phyloP scores from a whole-genome alignment of 2,797 vertebrate genomes.

The Myotis findleyi region DNA sequence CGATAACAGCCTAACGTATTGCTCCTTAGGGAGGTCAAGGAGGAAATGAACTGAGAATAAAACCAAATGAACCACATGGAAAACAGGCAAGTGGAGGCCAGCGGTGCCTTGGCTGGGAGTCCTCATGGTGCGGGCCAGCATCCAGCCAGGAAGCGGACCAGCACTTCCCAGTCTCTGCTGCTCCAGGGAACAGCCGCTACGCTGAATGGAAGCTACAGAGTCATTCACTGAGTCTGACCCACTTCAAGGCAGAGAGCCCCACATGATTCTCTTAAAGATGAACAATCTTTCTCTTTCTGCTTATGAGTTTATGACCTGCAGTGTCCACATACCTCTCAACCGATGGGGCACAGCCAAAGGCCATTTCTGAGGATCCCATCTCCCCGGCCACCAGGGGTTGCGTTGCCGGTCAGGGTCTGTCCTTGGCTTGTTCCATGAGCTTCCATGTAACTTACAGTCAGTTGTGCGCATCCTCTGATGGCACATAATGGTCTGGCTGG shows the following conservation, averaged over 20 bases:
- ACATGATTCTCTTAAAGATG: background rate
- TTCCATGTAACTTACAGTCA: background rate
- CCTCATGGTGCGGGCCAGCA: fast-evolving
- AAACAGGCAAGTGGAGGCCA: background rate
- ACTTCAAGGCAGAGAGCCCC: background rate
- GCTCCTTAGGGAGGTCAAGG: background rate
- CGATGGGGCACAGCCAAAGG: fast-evolving
- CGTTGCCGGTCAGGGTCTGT: fast-evolving
- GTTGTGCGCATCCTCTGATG: background rate
- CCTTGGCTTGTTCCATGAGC: background rate
- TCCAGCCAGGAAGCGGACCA: background rate
- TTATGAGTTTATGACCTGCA: too few relatives aligned
- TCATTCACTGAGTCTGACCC: background rate
- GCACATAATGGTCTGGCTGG: background rate
- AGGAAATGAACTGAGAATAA: background rate
- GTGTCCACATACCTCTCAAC: fast-evolving
- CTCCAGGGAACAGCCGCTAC: background rate
- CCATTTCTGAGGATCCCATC: background rate
- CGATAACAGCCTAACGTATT: background rate
- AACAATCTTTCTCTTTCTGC: background rate
- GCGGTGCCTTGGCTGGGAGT: fast-evolving
- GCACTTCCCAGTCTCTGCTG: fast-evolving
- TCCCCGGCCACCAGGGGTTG: fast-evolving
- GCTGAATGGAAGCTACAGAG: too few relatives aligned
- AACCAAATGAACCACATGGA: background rate